Conservation (phyloP, 2,113 vertebrate genomes). For the Cinclus mexicanus region DNA sequence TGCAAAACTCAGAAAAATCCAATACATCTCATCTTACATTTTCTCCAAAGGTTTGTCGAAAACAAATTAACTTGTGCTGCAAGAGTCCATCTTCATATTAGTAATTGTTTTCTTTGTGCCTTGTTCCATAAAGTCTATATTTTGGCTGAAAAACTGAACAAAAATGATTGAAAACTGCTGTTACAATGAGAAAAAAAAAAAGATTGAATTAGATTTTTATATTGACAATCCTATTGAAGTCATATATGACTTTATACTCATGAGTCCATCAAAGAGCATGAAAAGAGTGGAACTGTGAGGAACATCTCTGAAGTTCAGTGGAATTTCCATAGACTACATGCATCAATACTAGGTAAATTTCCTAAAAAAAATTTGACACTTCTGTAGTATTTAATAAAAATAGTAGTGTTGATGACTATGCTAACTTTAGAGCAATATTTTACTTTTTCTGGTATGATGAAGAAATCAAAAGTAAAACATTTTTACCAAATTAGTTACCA, state of each 20-base stretch:
- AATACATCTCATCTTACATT: background rate
- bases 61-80: background rate
- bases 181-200: background rate
- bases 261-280: background rate
- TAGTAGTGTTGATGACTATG: background rate
- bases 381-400: background rate
- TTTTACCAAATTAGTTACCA: background rate
- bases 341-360: background rate
- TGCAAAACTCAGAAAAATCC: background rate
- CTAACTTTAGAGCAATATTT: background rate
- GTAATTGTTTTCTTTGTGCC: background rate
- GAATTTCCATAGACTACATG: background rate
- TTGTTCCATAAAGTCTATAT: fast-evolving
- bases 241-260: background rate
- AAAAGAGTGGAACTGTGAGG: background rate
- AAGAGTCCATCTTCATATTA: background rate
- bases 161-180: background rate
- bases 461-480: background rate
- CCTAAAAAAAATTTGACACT: background rate
- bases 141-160: background rate
- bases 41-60: background rate
- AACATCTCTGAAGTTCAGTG: background rate
- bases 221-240: background rate
- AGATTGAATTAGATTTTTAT: background rate
- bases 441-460: background rate